These are phyloP conservation scores for Drosophila niveifrons DNA, from an alignment of 2,888 invertebrate genomes.

Conservation along the genomic window DNA sequence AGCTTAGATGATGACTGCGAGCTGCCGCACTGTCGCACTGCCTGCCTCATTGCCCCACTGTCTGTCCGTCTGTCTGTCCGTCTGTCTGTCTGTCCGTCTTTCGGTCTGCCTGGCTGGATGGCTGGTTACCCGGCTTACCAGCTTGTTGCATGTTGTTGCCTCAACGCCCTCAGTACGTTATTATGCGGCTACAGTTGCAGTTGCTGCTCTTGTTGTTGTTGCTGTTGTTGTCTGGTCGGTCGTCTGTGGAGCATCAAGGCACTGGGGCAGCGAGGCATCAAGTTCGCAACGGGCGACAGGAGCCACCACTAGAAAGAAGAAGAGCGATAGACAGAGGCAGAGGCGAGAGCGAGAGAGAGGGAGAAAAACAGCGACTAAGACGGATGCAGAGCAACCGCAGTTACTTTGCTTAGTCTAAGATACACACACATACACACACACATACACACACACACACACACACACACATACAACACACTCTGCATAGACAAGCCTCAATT, in stretches of 20 bases:
- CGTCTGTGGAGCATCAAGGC: conserved; percentile 83
- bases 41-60: conserved; percentile 13
- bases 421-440: conserved; percentile 12
- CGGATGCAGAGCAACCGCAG: conserved; percentile 72
- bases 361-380: conserved; percentile 8
- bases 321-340: conserved; percentile 1
- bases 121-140: conserved; percentile 36
- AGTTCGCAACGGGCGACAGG: conserved; percentile 76
- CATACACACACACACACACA: conserved; percentile 21
- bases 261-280: conserved; percentile 84
- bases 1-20: conserved; percentile 52
- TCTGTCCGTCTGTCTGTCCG: no score
- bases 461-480: conserved; percentile 12
- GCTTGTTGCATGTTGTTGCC: conserved; percentile 71
- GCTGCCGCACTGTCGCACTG: conserved; percentile 33
- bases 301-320: conserved; percentile 33
- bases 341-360: neutral
- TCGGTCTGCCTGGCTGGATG: conserved; percentile 32
- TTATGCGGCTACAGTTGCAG: conserved; percentile 61
- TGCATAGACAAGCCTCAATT: conserved; percentile 80
- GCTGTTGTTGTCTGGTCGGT: conserved; percentile 65
- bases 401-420: conserved; percentile 54
- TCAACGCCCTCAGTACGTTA: conserved; percentile 78
- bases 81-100: neutral
- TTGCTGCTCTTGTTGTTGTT: conserved; percentile 40